These are phyloP conservation scores for Ptilodon capucinus DNA, from an alignment of 2,888 invertebrate genomes.

Conservation along the genomic window DNA sequence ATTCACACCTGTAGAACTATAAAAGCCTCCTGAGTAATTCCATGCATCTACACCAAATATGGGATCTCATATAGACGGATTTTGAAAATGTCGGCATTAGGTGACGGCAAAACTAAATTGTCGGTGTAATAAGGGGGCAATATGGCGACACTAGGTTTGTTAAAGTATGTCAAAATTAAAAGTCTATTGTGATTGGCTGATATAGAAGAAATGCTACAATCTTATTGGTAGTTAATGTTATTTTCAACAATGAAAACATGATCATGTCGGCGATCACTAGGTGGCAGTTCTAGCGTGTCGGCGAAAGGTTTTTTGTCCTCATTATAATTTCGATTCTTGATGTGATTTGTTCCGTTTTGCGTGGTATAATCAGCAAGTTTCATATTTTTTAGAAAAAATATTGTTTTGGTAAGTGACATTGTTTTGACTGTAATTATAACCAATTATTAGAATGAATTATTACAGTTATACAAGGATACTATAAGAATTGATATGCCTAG, in stretches of 20 bases:
- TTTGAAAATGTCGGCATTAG: constrained; percentile 35
- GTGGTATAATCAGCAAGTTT: constrained; percentile 55
- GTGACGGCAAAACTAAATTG: constrained; percentile 30
- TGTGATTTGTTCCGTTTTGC: constrained; percentile 71
- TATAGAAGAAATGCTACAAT: rapidly evolving
- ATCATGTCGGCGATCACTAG: constrained; percentile 60
- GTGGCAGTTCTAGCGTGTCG: constrained; percentile 58
- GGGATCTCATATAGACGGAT: no score
- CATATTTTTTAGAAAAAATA: constrained; percentile 58
- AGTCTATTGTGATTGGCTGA: constrained; percentile 36
- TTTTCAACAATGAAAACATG: constrained; percentile 45
- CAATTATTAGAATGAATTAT: constrained; percentile 1
- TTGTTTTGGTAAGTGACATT: constrained; percentile 71
- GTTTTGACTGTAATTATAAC: constrained; percentile 18
- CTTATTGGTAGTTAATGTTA: constrained; percentile 30
- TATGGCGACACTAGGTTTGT: constrained; percentile 52
- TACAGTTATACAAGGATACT: neutral
- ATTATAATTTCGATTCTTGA: constrained; percentile 67
- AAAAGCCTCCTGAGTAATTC: no score
- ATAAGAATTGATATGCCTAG: constrained; percentile 1
- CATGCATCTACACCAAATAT: no score
- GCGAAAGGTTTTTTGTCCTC: constrained; percentile 68
- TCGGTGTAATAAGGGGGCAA: constrained; percentile 54
- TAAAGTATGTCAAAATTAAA: constrained; percentile 34
- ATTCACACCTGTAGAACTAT: no score